Evolutionary conservation across 2,888 invertebrate genomes (phyloP).

Genomic region (Mongoloraphidia duomilia): DNA sequence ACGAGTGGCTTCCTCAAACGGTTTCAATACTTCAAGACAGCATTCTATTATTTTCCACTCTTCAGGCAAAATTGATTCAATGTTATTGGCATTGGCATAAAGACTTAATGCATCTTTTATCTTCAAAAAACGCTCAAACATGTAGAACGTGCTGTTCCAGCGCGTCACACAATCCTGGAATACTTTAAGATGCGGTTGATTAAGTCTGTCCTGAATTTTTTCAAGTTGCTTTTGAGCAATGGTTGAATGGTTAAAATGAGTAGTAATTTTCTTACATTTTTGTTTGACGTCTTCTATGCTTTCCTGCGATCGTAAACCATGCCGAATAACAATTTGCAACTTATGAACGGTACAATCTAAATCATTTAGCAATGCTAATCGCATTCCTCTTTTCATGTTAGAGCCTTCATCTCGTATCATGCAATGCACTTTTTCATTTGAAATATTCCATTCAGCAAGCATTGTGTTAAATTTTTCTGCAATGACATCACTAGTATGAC

Average conservation of each 20-base stretch:
- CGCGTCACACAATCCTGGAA: conserved; percentile 18
- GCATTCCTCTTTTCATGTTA: conserved; percentile 8
- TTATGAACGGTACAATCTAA: conserved; percentile 16
- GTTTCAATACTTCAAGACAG: conserved; percentile 13
- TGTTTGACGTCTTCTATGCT: neutral
- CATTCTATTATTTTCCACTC: conserved; percentile 16
- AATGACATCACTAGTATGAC: conserved; percentile 18
- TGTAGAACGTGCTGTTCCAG: conserved; percentile 18
- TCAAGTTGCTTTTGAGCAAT: conserved; percentile 17
- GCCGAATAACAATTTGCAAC: conserved; percentile 11
- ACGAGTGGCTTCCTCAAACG: conserved; percentile 12
- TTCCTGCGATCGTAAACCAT: neutral
- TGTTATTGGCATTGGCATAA: conserved; percentile 5
- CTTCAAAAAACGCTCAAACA: conserved; percentile 9
- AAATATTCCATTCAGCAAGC: conserved; percentile 18
- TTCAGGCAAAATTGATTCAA: conserved; percentile 3
- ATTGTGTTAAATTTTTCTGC: conserved; percentile 16
- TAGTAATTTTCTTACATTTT: conserved; percentile 11
- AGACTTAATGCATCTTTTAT: conserved; percentile 8
- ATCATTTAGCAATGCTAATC: conserved; percentile 13
- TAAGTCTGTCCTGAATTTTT: conserved; percentile 4
- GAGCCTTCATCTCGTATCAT: conserved; percentile 16
- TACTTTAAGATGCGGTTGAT: conserved; percentile 2
- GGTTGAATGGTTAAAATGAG: conserved; percentile 14
- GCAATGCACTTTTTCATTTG: conserved; percentile 16